These are phyloP conservation scores for Chaetops frenatus DNA, from an alignment of 2,113 vertebrate genomes.

Conservation along the genomic window DNA sequence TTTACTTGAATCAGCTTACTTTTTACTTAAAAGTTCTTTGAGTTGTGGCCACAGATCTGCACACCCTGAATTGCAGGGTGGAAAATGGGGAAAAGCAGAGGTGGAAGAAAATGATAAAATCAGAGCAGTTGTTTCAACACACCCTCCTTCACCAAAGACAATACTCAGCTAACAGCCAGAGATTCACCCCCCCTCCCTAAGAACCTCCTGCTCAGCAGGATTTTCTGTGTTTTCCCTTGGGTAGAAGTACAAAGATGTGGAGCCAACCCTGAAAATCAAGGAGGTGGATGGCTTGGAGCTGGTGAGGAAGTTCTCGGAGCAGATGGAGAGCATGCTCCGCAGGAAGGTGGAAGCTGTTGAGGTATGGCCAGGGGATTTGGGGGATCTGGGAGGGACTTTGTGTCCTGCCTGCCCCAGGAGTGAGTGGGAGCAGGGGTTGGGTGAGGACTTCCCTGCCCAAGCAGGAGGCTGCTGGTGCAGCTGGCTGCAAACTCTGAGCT, in stretches of 20 bases:
- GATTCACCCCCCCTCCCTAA: background rate
- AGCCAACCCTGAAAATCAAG: slow-evolving; percentile 83
- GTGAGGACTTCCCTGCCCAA: background rate
- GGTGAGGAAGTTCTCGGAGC: slow-evolving; percentile 86
- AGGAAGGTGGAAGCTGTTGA: slow-evolving; percentile 92
- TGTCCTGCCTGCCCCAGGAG: background rate
- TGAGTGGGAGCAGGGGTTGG: background rate
- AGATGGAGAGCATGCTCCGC: slow-evolving; percentile 93
- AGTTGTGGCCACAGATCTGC: background rate
- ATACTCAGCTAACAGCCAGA: background rate
- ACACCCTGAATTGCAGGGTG: background rate
- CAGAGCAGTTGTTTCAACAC: background rate
- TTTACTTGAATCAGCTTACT: no score
- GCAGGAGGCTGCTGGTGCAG: background rate
- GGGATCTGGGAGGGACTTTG: background rate
- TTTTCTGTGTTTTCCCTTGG: background rate
- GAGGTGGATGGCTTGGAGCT: slow-evolving; percentile 89
- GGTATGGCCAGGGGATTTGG: slow-evolving; percentile 52
- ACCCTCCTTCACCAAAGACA: background rate
- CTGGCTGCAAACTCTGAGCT: slow-evolving; percentile 22
- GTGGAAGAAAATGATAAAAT: background rate
- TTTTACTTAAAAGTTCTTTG: background rate
- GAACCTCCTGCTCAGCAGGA: background rate
- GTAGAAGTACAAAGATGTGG: slow-evolving; percentile 92
- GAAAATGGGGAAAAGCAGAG: background rate